Percentiles rank a stretch among this genome's conserved stretches.
Conservation (phyloP, 2,113 vertebrate species). For the Pachycephala philippinensis region DNA sequence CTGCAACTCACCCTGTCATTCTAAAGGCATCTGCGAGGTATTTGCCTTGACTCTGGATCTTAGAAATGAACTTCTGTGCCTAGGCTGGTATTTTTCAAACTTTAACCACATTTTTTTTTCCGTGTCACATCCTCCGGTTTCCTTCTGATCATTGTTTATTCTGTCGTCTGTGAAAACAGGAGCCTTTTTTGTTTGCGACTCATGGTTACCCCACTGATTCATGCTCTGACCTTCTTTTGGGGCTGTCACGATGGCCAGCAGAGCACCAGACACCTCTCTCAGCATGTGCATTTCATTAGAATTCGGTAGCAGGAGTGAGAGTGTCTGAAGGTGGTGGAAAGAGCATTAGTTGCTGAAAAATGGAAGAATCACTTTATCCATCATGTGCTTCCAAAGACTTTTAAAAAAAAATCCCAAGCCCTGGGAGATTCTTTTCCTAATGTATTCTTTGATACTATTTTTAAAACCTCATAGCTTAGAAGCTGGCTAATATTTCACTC, state of each 20-base stretch:
- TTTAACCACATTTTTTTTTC: conserved; percentile 46
- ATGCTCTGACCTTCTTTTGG: conserved; percentile 45
- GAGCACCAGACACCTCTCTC: conserved; percentile 22
- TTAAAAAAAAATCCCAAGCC: background rate
- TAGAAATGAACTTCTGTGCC: conserved; percentile 52
- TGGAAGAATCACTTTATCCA: conserved; percentile 40
- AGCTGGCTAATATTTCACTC: background rate
- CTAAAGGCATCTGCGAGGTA: conserved; percentile 55
- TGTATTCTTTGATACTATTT: background rate
- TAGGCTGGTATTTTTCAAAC: conserved; percentile 62
- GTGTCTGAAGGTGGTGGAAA: conserved; percentile 62
- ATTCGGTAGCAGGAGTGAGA: conserved; percentile 28
- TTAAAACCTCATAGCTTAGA: background rate
- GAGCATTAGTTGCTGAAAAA: conserved; percentile 38
- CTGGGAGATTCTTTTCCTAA: background rate
- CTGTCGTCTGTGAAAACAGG: conserved; percentile 46
- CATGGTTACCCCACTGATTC: conserved; percentile 36
- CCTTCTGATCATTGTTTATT: conserved; percentile 61
- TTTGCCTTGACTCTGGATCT: conserved; percentile 53
- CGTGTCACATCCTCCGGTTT: conserved; percentile 46
- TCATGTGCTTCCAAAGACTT: conserved; percentile 3
- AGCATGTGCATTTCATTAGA: conserved; percentile 29
- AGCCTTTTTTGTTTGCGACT: conserved; percentile 32
- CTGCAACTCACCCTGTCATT: conserved; percentile 46
- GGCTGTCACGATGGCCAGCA: background rate